A percentile compares a stretch with the other conserved stretches of the same genome.
Conservation (phyloP, 2,797 vertebrate species). For the Ara ararauna region DNA sequence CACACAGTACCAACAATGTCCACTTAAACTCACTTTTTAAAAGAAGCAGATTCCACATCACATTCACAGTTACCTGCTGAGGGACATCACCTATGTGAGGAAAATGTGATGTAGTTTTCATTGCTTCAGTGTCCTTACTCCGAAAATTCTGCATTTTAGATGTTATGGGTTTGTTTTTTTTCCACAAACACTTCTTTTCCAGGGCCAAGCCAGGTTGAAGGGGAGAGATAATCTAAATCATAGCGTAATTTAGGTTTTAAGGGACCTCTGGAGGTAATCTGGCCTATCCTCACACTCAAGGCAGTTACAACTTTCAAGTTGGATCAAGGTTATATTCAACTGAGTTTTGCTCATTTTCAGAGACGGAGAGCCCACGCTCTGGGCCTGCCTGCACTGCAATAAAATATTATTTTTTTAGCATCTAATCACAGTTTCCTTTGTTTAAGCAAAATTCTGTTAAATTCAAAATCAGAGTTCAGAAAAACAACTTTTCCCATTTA, state of each 20-base stretch:
- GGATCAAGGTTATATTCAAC: background rate
- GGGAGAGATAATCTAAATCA: background rate
- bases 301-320: background rate
- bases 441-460: background rate
- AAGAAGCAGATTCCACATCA: background rate
- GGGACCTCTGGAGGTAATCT: background rate
- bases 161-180: background rate
- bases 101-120: background rate
- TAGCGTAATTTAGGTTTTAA: background rate
- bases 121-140: background rate
- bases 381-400: background rate
- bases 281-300: background rate
- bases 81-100: background rate
- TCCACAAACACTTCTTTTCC: background rate
- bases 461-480: background rate
- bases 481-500: background rate
- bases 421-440: background rate
- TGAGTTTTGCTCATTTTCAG: background rate
- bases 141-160: background rate
- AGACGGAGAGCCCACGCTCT: background rate
- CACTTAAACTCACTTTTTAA: background rate
- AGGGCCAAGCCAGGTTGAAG: background rate
- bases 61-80: background rate
- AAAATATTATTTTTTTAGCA: background rate
- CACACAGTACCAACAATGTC: background rate